Conservation (phyloP, 1,140 invertebrate genomes). For the Trigoniulus corallinus region DNA sequence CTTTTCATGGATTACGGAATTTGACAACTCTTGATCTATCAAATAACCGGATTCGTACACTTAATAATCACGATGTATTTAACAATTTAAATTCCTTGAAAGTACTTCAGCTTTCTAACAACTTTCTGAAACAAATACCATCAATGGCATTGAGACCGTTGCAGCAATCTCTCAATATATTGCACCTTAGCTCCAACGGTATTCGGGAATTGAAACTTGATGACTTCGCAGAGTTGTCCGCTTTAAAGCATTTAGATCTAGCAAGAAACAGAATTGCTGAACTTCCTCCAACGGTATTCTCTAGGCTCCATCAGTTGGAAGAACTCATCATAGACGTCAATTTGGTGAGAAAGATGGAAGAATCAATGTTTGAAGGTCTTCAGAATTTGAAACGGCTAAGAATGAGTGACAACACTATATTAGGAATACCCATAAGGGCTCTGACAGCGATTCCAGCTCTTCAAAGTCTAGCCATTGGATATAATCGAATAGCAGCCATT, state of each 20-base stretch:
- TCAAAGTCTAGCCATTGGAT: slow-evolving; percentile 54
- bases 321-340: slow-evolving; percentile 70
- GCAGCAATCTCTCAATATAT: slow-evolving; percentile 18
- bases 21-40: slow-evolving; percentile 50
- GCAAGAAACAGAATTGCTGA: slow-evolving; percentile 67
- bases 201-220: slow-evolving; percentile 43
- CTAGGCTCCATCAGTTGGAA: slow-evolving; percentile 45
- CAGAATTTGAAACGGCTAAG: slow-evolving; percentile 54
- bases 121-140: neutral
- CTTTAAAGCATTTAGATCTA: slow-evolving; percentile 57
- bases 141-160: neutral
- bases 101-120: neutral
- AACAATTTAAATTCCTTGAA: neutral
- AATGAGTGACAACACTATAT: slow-evolving; percentile 72
- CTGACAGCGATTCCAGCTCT: slow-evolving; percentile 54
- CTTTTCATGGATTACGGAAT: slow-evolving; percentile 44
- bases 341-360: slow-evolving; percentile 64
- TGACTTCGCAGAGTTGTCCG: slow-evolving; percentile 41
- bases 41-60: slow-evolving; percentile 42
- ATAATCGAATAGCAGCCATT: slow-evolving; percentile 69
- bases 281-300: slow-evolving; percentile 59
- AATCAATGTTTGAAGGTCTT: slow-evolving; percentile 65
- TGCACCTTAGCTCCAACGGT: slow-evolving; percentile 60
- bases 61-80: neutral
- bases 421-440: slow-evolving; percentile 60